Percentiles rank a stretch among this genome's conserved stretches.
Conservation (phyloP, 2,888 invertebrate genomes). For the Ormyrus labotus region DNA sequence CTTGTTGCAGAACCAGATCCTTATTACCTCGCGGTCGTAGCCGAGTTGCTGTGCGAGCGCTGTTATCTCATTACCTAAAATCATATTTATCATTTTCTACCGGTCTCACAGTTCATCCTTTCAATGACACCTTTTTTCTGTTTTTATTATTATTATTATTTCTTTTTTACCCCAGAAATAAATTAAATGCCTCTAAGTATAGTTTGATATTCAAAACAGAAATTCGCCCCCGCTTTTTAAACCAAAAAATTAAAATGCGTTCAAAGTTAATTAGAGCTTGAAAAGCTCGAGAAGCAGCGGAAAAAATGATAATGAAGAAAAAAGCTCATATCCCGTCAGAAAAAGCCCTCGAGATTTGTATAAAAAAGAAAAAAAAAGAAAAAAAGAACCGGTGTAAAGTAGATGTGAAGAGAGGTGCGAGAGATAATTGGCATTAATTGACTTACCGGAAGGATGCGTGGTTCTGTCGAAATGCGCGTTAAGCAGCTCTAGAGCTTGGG, state of each 20-base stretch:
- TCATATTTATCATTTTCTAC: not conserved
- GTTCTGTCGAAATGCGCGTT: constrained; percentile 97
- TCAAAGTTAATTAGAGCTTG: not conserved
- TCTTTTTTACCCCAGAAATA: too few relatives aligned
- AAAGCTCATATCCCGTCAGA: not conserved
- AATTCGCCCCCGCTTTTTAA: too few relatives aligned
- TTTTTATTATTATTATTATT: too few relatives aligned
- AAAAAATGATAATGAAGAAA: not conserved
- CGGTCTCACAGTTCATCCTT: too few relatives aligned
- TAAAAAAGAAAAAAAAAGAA: constrained; percentile 19
- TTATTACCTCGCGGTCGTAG: constrained; percentile 97
- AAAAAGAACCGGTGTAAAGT: not conserved
- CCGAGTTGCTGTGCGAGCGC: constrained; percentile 95
- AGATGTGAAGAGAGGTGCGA: constrained; percentile 20
- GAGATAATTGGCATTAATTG: constrained; percentile 55
- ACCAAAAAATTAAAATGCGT: not conserved
- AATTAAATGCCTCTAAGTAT: too few relatives aligned
- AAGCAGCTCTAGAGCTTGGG: constrained; percentile 94
- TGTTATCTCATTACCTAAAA: constrained; percentile 95
- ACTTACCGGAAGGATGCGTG: constrained; percentile 96
- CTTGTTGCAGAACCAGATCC: constrained; percentile 99
- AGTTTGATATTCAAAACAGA: too few relatives aligned
- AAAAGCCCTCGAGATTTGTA: constrained; percentile 11
- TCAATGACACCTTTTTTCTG: too few relatives aligned
- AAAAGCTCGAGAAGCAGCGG: not conserved